A percentile compares a stretch with the other conserved stretches of the same genome.
These are phyloP conservation scores for Sebastes iracundus DNA, from an alignment of 2,797 vertebrate genomes.

Conservation along the genomic window DNA sequence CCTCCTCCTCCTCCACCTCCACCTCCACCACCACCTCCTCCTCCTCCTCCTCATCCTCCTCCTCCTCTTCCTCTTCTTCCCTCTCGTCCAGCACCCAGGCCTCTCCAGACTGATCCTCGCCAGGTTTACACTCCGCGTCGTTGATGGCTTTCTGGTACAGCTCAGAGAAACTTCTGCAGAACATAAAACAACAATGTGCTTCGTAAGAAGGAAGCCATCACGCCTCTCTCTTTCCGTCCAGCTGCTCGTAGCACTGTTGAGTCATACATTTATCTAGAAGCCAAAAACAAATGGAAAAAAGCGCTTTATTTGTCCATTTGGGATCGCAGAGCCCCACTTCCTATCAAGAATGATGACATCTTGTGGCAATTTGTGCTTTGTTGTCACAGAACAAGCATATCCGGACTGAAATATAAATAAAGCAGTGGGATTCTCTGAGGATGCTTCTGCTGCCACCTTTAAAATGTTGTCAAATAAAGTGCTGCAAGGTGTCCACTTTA, in stretches of 20 bases:
- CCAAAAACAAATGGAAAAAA: conserved; percentile 20
- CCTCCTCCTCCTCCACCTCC: not conserved
- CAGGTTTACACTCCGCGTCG: conserved; percentile 85
- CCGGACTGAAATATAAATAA: conserved; percentile 25
- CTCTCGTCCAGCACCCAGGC: conserved; percentile 85
- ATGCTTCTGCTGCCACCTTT: conserved; percentile 20
- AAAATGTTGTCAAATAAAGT: not conserved
- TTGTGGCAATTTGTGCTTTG: conserved; percentile 34
- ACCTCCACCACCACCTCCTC: not conserved
- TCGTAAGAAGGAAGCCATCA: not conserved
- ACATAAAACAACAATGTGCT: not conserved
- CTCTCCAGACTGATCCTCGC: conserved; percentile 80
- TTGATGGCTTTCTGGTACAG: conserved; percentile 91
- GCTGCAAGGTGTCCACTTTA: conserved; percentile 15
- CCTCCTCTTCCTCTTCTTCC: conserved; percentile 70
- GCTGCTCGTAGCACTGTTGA: not conserved
- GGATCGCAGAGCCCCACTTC: conserved; percentile 8
- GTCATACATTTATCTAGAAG: conserved; percentile 14
- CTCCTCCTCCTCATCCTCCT: conserved; percentile 26
- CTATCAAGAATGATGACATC: conserved; percentile 4
- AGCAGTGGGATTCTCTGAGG: conserved; percentile 25
- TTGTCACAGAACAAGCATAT: conserved; percentile 26
- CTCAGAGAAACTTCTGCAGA: conserved; percentile 90
- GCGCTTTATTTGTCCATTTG: conserved; percentile 27
- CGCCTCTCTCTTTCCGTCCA: not conserved